Base-by-base conservation (phyloP, 2,888 invertebrate species). In the Holacanthella duospinosa region DNA sequence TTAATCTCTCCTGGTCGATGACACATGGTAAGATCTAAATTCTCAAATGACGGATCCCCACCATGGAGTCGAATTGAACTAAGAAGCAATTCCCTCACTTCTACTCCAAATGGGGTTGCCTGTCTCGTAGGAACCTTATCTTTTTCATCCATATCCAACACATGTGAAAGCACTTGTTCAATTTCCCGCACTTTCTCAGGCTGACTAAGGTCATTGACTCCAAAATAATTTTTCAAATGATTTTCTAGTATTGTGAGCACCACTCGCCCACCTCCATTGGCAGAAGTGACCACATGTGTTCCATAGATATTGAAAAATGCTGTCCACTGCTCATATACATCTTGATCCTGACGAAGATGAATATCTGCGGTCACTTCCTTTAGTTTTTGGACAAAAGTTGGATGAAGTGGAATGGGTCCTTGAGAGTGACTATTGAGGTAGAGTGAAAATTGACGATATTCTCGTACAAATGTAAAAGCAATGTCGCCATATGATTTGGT, bases 391-490 rank as follows among this genome's bases (percentile, higher is more conserved):
- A 21, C n/a, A 21, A 48, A 48, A 16, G 48, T 16, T 4, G 48
- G 21, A 48, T 48, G 48, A 9, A 48, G 48, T n/a, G 48, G 48
- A 48, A 48, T 21, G 6, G 48, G n/a, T 4, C n/a, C 21, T 9
- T n/a, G 19, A 36, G 6, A 53, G n/a, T n/a, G n/a, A 12, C 6
- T 6, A 16, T 6, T 25, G 19, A 55, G 24, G 27, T 26, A 24
- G 2, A 59, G 28, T n/a, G 43, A 25, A 25, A 59, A 59, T 25
- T 36, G 59, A n/a, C 59, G 43, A 27, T 59, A 59, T 28, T 59
- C 59, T 21, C 44, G 43, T 19, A 59, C 59, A 48, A 43, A 59
- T 43, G 59, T 59, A 28, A 59, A 59, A 3, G 59, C 59, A 21
- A 59, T 44, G 59, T 59, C 59, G 6, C 43, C 59, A 27, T 44